These are phyloP conservation scores for Podabrus alpinus DNA, from an alignment of 2,888 invertebrate species.

Conservation along the genomic window DNA sequence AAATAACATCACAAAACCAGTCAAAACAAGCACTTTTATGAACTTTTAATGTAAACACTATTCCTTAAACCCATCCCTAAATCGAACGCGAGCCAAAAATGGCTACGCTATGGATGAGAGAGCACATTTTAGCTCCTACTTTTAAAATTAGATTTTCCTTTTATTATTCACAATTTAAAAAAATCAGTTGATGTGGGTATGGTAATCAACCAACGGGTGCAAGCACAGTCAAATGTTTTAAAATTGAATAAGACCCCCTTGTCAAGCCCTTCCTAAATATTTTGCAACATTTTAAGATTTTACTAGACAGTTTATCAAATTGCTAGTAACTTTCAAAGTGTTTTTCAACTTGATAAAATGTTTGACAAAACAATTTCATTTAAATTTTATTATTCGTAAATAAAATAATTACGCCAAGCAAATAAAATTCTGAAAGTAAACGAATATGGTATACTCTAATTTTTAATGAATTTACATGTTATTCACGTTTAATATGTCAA, in stretches of 20 bases:
- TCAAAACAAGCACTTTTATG: background rate
- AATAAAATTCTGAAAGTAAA: background rate
- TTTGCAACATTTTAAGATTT: background rate
- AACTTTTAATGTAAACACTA: background rate
- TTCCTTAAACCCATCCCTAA: background rate
- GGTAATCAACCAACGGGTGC: background rate
- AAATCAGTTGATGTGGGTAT: background rate
- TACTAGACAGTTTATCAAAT: background rate
- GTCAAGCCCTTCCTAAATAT: background rate
- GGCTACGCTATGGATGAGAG: background rate
- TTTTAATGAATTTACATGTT: background rate
- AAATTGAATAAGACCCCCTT: background rate
- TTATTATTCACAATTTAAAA: background rate
- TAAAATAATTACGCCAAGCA: background rate
- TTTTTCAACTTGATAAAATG: background rate
- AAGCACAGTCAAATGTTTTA: background rate
- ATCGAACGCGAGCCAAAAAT: too few species aligned
- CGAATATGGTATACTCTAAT: background rate
- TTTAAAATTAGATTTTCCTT: background rate
- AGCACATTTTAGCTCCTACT: too few species aligned
- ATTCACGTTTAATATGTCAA: background rate
- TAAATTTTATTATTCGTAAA: background rate
- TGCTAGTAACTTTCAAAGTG: background rate
- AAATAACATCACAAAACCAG: background rate
- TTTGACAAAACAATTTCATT: background rate